Conservation (phyloP, 2,888 invertebrate species). For the Dasypolia templi region DNA sequence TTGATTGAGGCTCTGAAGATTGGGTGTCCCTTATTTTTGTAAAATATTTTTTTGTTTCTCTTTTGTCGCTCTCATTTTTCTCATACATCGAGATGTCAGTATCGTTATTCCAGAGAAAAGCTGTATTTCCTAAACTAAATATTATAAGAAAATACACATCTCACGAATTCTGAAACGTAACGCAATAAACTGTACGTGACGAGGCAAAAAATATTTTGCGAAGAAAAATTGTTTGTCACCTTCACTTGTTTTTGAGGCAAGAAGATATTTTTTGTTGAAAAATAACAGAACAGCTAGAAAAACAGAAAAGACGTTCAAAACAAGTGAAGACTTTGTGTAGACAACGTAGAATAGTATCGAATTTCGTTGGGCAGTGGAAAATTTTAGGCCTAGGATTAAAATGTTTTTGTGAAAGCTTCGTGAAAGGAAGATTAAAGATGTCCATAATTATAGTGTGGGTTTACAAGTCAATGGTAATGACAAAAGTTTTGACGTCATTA, state of each 20-base stretch:
- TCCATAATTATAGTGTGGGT: background rate
- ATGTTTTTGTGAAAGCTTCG: background rate
- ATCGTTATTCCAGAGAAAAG: constrained; percentile 9
- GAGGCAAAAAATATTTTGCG: constrained; percentile 49
- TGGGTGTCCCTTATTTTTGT: background rate
- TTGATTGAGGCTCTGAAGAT: background rate
- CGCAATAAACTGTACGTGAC: constrained; percentile 54
- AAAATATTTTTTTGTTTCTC: background rate
- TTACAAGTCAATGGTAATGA: too few species aligned
- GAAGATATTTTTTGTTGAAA: constrained; percentile 54
- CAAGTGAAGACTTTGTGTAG: constrained; percentile 38
- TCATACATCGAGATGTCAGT: background rate
- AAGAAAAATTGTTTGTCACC: constrained; percentile 56
- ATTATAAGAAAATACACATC: constrained; percentile 40
- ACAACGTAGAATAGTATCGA: constrained; percentile 10
- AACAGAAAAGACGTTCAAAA: constrained; percentile 48
- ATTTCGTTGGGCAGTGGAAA: constrained; percentile 7
- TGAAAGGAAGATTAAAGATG: background rate
- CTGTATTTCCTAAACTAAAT: constrained; percentile 23
- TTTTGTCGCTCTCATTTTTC: background rate
- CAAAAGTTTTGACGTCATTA: background rate
- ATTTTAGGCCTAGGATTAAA: background rate
- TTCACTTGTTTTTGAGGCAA: constrained; percentile 58
- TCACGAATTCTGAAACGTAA: constrained; percentile 40
- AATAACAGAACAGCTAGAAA: constrained; percentile 43